Base-by-base conservation (phyloP, 1,140 invertebrate species). In the Ruditapes philippinarum region DNA sequence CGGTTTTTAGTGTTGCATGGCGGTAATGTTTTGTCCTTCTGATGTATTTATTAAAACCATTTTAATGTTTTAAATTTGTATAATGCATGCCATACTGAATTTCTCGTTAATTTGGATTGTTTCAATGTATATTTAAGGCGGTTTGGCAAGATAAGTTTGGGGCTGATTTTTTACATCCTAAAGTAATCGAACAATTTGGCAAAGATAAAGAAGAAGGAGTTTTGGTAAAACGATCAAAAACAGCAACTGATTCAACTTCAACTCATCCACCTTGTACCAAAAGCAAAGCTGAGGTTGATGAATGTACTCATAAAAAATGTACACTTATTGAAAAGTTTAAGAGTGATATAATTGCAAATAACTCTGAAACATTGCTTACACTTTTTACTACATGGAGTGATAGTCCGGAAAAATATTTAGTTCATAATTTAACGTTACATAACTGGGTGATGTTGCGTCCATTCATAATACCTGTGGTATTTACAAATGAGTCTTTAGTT, bases 341-440 rank as follows among this genome's bases (percentile, higher is more conserved):
- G 40, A 40, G 28, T 14, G 40, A 54, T 33, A 79, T 88, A 14
- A 12, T 79, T 17, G 17, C 68, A n/a, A 65, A 80, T n/a, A 49
- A 57, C 40, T 79, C 36, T 0, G 17, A 40, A n/a, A 89, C 91
- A 19, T 70, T 92, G 28, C 49, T 92, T 9, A 91, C 87, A 25
- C 70, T 92, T 9, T 92, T 92, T 54, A 91, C 87, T 9, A 65
- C 91, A 36, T 91, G n/a, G n/a, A n/a, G n/a, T n/a, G n/a, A n/a
- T n/a, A n/a, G n/a, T n/a, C n/a, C n/a, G n/a, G n/a, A n/a, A n/a
- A n/a, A n/a, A n/a, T n/a, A n/a, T n/a, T n/a, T n/a, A n/a, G n/a
- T n/a, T n/a, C n/a, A n/a, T n/a, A n/a, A n/a, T n/a, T n/a, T n/a
- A n/a, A n/a, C n/a, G n/a, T n/a, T n/a, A n/a, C n/a, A n/a, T n/a